Base-by-base conservation (phyloP, 1,140 invertebrate genomes). In the Neodiprion fabricii region DNA sequence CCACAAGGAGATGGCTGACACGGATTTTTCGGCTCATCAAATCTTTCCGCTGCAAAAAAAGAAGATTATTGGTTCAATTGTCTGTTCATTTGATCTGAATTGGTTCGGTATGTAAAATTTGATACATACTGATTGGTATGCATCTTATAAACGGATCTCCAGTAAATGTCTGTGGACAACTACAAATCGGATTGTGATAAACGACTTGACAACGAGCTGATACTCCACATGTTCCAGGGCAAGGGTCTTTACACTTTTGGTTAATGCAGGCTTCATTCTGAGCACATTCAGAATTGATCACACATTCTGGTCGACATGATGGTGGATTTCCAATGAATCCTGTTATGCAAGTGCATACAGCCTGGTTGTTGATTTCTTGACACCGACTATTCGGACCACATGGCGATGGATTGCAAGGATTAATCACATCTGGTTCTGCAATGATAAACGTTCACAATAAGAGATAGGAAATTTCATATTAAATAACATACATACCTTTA, bases 201-300 rank as follows among this genome's bases (percentile, higher is more conserved):
- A 93, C 87, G 50, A 93, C 91, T 80, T 90, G 84, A 81, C 92
- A 94, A n/a, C 88, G 81, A 7, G 91, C 93, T 71, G 84, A 86
- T 28, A 93, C 77, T 69, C 93, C 94, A 85, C 94, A 95, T 68
- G 92, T 91, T 74, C 93, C 93, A 53, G 89, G 89, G 77, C 94
- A 95, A 50, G 94, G 93, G 83, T 95, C 89, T 2, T 90, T 87
- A 83, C 94, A 95, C 84, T 92, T 93, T 74, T 93, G 91, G 81
- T 93, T 93, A 65, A 90, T 90, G 79, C 93, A 95, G 70, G 92
- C 92, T 80, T 89, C 89, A 79, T 92, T 91, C 23, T 89, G 83
- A 49, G 90, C 79, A 83, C 93, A 94, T 84, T 94, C 93, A 14
- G 91, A 85, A 78, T 92, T 93, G 14, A 91, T 90, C 4, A 93